phyloP scores from a whole-genome alignment of 2,113 vertebrate species.

The Sturnira hondurensis region DNA sequence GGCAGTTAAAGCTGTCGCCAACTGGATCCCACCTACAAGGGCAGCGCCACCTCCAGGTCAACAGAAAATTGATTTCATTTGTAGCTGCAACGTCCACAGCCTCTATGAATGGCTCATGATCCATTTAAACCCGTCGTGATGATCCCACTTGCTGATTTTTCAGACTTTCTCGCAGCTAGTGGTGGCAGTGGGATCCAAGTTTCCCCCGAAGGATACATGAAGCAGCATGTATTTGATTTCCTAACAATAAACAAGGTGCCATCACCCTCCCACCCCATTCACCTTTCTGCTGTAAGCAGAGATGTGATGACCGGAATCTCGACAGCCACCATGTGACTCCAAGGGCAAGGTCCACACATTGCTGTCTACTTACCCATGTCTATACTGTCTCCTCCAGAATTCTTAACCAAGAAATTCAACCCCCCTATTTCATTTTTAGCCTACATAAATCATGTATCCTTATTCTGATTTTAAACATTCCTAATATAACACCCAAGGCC shows the following conservation, averaged over 20 bases:
- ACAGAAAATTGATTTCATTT: neutral
- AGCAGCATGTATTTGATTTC: neutral
- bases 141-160: neutral
- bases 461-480: neutral
- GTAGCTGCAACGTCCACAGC: neutral
- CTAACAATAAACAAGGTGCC: neutral
- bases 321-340: neutral
- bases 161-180: neutral
- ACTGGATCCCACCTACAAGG: neutral
- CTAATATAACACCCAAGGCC: neutral
- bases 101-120: neutral
- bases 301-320: neutral
- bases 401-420: neutral
- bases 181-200: neutral
- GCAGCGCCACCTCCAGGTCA: neutral
- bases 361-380: neutral
- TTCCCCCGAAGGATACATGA: neutral
- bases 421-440: neutral
- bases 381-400: neutral
- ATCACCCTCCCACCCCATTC: neutral
- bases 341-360: neutral
- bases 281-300: neutral
- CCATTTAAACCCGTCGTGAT: neutral
- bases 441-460: neutral
- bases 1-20: neutral